Percentiles rank a stretch among this genome's conserved stretches.
Evolutionary conservation across 2,797 vertebrate genomes (phyloP).

Genomic region (Cryptoblepharus egeriae): DNA sequence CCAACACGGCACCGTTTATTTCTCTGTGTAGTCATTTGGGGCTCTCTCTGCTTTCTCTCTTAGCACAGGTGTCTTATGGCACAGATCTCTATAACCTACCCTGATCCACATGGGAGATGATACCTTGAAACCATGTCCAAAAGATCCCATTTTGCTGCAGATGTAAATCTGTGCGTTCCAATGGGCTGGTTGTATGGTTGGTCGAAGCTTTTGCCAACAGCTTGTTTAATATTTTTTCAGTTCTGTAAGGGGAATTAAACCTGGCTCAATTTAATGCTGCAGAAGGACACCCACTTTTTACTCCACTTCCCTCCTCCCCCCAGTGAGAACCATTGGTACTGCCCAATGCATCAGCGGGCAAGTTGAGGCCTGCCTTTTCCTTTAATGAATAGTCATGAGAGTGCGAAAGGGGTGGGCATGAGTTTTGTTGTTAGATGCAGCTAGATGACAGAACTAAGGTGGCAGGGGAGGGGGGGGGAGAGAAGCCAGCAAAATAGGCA

Average conservation of each 20-base stretch:
- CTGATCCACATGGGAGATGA: background rate
- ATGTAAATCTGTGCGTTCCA: fast-evolving
- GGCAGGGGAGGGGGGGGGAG: constrained; percentile 61
- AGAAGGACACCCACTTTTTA: constrained; percentile 31
- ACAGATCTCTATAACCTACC: background rate
- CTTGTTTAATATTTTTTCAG: background rate
- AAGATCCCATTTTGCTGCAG: fast-evolving
- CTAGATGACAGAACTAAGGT: constrained; percentile 84
- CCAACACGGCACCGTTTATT: too few relatives aligned
- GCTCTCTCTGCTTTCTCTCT: too few relatives aligned
- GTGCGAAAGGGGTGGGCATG: constrained; percentile 80
- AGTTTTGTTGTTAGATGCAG: constrained; percentile 93
- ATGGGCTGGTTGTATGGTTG: background rate
- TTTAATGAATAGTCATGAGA: constrained; percentile 93
- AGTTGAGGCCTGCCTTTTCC: constrained; percentile 87
- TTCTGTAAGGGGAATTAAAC: background rate
- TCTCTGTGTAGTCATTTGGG: too few relatives aligned
- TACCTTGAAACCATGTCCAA: background rate
- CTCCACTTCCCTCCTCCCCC: constrained; percentile 46
- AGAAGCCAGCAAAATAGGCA: constrained; percentile 70
- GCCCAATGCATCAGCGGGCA: constrained; percentile 85
- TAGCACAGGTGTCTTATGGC: background rate
- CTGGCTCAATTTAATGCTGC: background rate
- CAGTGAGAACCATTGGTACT: constrained; percentile 76
- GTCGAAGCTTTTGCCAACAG: background rate